Evolutionary conservation across 2,113 vertebrate genomes (phyloP).

Genomic region (Bucco capensis): DNA sequence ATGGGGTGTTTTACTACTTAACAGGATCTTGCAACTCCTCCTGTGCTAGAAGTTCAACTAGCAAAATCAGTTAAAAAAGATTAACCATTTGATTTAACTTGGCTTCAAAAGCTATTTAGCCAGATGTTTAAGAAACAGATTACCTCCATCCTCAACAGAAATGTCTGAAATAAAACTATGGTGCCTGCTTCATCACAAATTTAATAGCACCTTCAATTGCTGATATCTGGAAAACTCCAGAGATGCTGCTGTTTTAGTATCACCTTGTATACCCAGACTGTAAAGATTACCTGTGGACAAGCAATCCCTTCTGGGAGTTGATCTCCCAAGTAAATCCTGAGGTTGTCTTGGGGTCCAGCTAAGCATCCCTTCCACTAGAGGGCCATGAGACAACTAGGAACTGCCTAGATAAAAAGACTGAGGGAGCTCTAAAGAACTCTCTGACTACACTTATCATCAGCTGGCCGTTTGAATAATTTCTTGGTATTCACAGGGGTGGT

Average conservation of each 20-base stretch:
- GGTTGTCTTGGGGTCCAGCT: slow-evolving; percentile 72
- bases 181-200: background rate
- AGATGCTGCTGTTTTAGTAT: slow-evolving; percentile 29
- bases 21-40: background rate
- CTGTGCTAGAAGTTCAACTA: background rate
- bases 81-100: background rate
- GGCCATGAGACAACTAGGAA: slow-evolving; percentile 72
- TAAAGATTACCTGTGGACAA: slow-evolving; percentile 75
- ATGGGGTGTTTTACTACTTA: background rate
- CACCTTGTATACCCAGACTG: slow-evolving; percentile 65
- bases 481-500: slow-evolving; percentile 34
- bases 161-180: background rate
- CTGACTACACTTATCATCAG: slow-evolving; percentile 44
- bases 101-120: background rate
- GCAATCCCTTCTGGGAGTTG: slow-evolving; percentile 68
- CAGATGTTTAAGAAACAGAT: background rate
- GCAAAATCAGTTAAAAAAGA: background rate
- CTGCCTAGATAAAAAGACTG: slow-evolving; percentile 75
- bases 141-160: background rate
- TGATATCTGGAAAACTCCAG: slow-evolving; percentile 22
- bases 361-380: slow-evolving; percentile 76
- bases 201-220: background rate
- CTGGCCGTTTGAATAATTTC: slow-evolving; percentile 33
- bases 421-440: slow-evolving; percentile 71
- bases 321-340: slow-evolving; percentile 74